These are phyloP conservation scores for Patiria miniata DNA, from an alignment of 35 echinoderm and acorn worm species.

Conservation along the genomic window DNA sequence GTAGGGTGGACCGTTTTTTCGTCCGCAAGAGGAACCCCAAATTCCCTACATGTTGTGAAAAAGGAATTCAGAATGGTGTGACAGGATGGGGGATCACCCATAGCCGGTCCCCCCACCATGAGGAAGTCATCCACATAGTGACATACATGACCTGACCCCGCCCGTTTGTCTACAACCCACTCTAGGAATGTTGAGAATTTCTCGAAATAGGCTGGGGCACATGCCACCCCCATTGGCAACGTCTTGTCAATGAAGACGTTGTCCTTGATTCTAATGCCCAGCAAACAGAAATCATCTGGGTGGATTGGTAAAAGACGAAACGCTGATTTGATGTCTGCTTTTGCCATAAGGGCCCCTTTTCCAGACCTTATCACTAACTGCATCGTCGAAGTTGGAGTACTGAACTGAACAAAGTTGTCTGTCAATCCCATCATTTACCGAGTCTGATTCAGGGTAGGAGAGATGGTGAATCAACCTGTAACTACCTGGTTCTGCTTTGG, in stretches of 20 bases:
- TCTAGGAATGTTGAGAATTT: not conserved
- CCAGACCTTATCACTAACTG: not conserved
- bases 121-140: slow-evolving; percentile 50
- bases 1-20: slow-evolving; percentile 7
- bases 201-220: too few relatives aligned
- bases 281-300: slow-evolving; percentile 28
- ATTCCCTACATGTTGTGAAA: not conserved
- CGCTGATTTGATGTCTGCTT: too few relatives aligned
- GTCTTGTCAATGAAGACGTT: not conserved
- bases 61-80: not conserved
- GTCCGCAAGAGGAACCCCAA: slow-evolving; percentile 22
- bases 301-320: slow-evolving; percentile 40
- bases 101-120: not conserved
- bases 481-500: not conserved
- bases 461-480: not conserved
- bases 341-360: slow-evolving; percentile 28
- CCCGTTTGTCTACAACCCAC: not conserved
- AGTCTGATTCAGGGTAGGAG: not conserved
- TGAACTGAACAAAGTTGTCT: not conserved
- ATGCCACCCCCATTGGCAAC: slow-evolving; percentile 28
- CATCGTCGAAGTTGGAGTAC: slow-evolving; percentile 8
- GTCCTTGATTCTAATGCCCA: slow-evolving; percentile 28
- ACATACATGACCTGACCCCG: not conserved
- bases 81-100: not conserved
- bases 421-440: slow-evolving; percentile 22